Percentiles rank a stretch among this genome's conserved stretches.
These are phyloP conservation scores for Calidris pygmaea DNA, from an alignment of 2,113 vertebrate species.

Conservation along the genomic window DNA sequence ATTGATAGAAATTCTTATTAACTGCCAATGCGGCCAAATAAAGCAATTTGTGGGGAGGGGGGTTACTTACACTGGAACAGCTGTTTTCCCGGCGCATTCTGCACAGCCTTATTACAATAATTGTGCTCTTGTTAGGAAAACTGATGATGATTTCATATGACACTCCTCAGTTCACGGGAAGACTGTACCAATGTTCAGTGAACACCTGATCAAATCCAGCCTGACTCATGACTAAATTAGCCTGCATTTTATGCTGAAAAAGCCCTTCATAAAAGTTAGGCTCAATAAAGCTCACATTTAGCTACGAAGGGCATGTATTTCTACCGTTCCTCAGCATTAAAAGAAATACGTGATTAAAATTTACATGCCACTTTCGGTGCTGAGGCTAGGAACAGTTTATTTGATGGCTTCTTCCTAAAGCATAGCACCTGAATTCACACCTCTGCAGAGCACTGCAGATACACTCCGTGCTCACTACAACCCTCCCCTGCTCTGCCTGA, in stretches of 20 bases:
- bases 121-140: conserved; percentile 33
- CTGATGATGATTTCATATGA: conserved; percentile 44
- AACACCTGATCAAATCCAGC: conserved; percentile 64
- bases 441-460: not conserved
- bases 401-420: not conserved
- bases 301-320: not conserved
- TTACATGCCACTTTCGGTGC: not conserved
- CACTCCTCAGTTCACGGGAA: conserved; percentile 36
- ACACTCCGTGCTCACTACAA: not conserved
- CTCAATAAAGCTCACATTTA: not conserved
- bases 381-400: not conserved
- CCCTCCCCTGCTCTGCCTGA: not conserved
- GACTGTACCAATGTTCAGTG: conserved; percentile 54
- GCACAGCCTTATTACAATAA: not conserved
- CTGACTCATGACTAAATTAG: conserved; percentile 64
- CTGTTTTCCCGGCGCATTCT: not conserved
- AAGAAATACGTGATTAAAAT: not conserved
- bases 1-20: not conserved
- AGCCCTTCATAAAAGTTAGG: not conserved
- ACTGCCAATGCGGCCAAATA: not conserved
- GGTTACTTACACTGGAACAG: not conserved
- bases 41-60: not conserved
- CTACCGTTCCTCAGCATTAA: not conserved
- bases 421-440: not conserved
- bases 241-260: conserved; percentile 34